Conservation (phyloP, 2,797 vertebrate genomes). For the Xerus rutilus region DNA sequence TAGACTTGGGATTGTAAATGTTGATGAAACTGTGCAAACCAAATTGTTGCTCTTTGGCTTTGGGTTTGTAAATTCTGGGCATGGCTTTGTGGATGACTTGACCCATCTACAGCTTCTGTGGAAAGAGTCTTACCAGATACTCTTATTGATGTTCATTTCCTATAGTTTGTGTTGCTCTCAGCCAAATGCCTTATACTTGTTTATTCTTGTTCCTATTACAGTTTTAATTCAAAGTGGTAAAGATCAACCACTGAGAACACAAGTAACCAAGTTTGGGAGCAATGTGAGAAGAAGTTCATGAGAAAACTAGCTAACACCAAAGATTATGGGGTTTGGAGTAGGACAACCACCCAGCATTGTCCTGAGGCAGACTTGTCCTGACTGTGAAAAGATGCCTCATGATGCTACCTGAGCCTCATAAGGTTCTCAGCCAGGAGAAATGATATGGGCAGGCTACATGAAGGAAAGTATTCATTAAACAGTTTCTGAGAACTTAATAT, state of each 20-base stretch:
- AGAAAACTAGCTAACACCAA: background rate
- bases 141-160: background rate
- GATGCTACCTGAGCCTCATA: background rate
- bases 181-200: background rate
- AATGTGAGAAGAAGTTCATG: background rate
- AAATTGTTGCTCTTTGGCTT: conserved; percentile 1
- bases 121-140: background rate
- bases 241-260: background rate
- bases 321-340: background rate
- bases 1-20: conserved; percentile 7
- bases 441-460: background rate
- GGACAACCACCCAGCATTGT: background rate
- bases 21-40: background rate
- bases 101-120: background rate
- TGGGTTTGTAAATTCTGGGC: background rate
- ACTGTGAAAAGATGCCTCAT: background rate
- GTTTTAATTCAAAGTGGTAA: background rate
- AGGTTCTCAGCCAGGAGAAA: background rate
- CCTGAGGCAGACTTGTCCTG: background rate
- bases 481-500: background rate
- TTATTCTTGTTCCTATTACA: background rate
- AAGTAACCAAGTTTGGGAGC: background rate
- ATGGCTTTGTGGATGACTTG: background rate
- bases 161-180: background rate
- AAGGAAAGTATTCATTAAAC: background rate